Evolutionary conservation across 2,797 vertebrate genomes (phyloP).

Genomic region (Coccyzus lansbergi): DNA sequence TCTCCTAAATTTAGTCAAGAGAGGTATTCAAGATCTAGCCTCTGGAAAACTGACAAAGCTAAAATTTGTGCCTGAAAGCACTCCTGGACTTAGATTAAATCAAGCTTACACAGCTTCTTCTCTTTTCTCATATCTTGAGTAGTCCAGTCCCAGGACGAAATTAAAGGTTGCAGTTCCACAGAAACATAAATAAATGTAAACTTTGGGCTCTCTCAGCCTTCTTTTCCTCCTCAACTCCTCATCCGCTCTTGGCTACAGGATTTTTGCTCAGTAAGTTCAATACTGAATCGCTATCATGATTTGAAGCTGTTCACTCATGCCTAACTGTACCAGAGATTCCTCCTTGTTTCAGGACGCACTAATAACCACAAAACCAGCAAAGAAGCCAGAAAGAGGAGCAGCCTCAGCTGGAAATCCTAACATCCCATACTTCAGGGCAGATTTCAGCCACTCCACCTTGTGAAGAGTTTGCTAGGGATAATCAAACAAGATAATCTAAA

Average conservation of each 20-base stretch:
- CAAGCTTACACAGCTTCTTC: not conserved
- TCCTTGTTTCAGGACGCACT: not conserved
- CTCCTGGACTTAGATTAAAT: not conserved
- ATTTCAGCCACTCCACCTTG: not conserved
- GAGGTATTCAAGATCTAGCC: not conserved
- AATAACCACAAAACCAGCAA: not conserved
- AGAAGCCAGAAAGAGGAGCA: not conserved
- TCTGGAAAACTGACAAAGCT: not conserved
- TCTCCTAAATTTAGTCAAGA: not conserved
- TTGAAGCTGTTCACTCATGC: not conserved
- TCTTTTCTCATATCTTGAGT: not conserved
- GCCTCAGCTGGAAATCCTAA: not conserved
- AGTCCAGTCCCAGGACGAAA: not conserved
- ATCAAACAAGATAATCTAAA: not conserved
- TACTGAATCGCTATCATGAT: fast-evolving
- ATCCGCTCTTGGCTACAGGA: fast-evolving
- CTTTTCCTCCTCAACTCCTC: not conserved
- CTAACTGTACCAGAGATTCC: not conserved
- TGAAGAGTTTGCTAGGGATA: not conserved
- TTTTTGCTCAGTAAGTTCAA: not conserved
- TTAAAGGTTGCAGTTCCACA: not conserved
- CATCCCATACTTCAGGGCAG: not conserved
- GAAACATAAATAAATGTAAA: not conserved
- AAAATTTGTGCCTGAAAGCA: not conserved
- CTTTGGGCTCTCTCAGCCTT: not conserved